A percentile compares a stretch with the other conserved stretches of the same genome.
Conservation (phyloP, 2,888 invertebrate genomes). For the Eilema depressum region DNA sequence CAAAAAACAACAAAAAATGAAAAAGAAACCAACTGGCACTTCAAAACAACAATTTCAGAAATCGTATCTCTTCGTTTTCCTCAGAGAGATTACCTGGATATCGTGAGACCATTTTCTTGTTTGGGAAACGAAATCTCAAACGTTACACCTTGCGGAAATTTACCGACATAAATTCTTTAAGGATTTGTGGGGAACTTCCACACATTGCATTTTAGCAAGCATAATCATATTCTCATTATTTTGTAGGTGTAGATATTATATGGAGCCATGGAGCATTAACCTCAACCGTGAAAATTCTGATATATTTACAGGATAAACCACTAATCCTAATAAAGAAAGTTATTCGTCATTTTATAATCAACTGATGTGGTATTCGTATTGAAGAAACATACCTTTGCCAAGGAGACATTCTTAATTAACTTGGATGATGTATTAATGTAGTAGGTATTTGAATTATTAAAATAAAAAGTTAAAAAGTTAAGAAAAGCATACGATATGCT, state of each 20-base stretch:
- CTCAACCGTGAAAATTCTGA: not conserved
- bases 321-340: no score
- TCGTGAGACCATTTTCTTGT: constrained; percentile 12
- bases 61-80: constrained; percentile 6
- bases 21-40: not conserved
- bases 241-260: not conserved
- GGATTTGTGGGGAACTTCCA: not conserved
- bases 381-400: no score
- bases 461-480: no score
- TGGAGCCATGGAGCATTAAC: not conserved
- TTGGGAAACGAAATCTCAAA: constrained; percentile 13
- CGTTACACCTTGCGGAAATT: constrained; percentile 3
- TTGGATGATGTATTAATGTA: no score
- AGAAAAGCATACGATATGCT: no score
- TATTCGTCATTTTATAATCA: no score
- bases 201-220: not conserved
- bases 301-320: not conserved
- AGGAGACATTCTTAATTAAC: no score
- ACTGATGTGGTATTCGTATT: no score
- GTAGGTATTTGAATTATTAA: no score
- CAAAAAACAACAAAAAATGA: not conserved
- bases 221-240: constrained; percentile 1
- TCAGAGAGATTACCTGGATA: constrained; percentile 13
- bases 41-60: constrained; percentile 7
- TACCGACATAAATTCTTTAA: constrained; percentile 7